Conservation (phyloP, 2,888 invertebrate species). For the Metallyticus violacea region DNA sequence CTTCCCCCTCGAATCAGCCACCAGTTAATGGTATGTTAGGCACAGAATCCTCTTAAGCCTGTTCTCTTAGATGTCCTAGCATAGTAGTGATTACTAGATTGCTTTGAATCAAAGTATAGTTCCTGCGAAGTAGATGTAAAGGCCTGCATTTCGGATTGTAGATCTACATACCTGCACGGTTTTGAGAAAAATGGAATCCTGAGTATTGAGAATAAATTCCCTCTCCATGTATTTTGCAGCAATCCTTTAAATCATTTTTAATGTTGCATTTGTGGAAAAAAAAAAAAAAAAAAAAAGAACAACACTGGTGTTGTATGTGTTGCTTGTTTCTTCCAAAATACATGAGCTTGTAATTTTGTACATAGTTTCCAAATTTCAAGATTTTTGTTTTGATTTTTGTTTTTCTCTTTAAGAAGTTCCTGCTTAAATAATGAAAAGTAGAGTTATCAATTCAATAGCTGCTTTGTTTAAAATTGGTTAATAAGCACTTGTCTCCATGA, state of each 20-base stretch:
- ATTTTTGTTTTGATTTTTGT: not conserved
- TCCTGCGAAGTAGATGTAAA: not conserved
- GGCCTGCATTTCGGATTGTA: not conserved
- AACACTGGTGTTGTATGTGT: not conserved
- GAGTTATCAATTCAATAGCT: not conserved
- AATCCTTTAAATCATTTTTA: not conserved
- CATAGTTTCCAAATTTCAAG: not conserved
- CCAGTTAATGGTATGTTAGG: constrained; percentile 41
- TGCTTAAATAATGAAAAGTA: not conserved
- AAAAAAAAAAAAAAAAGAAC: not conserved
- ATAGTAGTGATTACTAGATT: not conserved
- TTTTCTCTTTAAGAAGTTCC: not conserved
- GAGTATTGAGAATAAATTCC: not conserved
- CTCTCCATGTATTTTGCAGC: not conserved
- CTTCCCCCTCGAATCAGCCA: constrained; percentile 38
- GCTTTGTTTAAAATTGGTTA: not conserved
- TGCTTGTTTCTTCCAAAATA: not conserved
- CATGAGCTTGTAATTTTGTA: not conserved
- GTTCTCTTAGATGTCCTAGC: constrained; percentile 3
- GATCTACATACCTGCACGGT: not conserved
- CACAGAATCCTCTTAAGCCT: not conserved
- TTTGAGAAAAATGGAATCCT: not conserved
- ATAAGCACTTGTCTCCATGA: not conserved
- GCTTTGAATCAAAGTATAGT: not conserved
- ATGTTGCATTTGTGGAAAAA: not conserved